These are phyloP conservation scores for Myrmecobius fasciatus DNA, from an alignment of 2,113 vertebrate genomes.

Conservation along the genomic window DNA sequence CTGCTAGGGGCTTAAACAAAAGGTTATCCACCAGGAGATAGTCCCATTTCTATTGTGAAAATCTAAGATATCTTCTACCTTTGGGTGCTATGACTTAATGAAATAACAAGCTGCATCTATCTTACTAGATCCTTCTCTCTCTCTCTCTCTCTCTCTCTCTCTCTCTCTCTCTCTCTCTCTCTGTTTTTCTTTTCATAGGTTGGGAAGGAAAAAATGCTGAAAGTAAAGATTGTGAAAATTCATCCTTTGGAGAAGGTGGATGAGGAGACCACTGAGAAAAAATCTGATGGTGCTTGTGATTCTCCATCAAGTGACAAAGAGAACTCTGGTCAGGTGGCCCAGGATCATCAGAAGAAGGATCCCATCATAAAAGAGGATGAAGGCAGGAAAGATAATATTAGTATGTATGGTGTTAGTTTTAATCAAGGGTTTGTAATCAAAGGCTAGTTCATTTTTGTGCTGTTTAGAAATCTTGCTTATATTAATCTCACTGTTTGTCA, in stretches of 20 bases:
- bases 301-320: constrained; percentile 99
- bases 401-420: constrained; percentile 84
- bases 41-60: background rate
- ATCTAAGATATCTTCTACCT: background rate
- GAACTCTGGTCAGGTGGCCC: constrained; percentile 90
- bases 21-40: background rate
- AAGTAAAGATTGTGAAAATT: constrained; percentile 91
- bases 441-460: background rate
- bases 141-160: no score
- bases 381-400: constrained; percentile 90
- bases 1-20: background rate
- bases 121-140: background rate
- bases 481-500: background rate
- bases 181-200: constrained; percentile 82
- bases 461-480: background rate
- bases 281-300: constrained; percentile 93
- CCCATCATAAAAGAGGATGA: constrained; percentile 89
- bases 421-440: constrained; percentile 8
- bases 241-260: constrained; percentile 92
- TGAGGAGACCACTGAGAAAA: constrained; percentile 90
- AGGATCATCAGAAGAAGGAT: constrained; percentile 93
- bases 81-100: background rate
- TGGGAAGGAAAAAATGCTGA: constrained; percentile 93
- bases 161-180: no score
- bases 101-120: background rate